Conservation (phyloP, 2,888 invertebrate species). For the Oeneis ivallda region DNA sequence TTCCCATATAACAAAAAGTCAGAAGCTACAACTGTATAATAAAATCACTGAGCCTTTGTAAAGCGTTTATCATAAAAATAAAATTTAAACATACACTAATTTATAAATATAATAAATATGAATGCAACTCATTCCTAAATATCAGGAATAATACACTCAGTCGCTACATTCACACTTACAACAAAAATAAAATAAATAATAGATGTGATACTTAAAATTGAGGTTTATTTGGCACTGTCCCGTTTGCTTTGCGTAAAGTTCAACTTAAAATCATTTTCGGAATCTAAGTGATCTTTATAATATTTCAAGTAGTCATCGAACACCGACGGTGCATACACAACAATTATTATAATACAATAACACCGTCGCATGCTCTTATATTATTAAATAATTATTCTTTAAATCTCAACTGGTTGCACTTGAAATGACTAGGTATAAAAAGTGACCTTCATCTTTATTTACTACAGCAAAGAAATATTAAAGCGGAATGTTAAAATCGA, state of each 20-base stretch:
- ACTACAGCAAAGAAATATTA: constrained; percentile 59
- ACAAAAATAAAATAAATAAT: constrained; percentile 59
- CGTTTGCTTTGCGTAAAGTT: constrained; percentile 51
- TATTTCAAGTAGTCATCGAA: constrained; percentile 40
- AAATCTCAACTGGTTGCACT: constrained; percentile 80
- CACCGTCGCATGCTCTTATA: constrained; percentile 50
- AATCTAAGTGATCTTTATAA: constrained; percentile 48
- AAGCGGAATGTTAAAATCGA: constrained; percentile 81
- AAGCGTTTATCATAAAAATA: constrained; percentile 67
- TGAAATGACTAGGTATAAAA: constrained; percentile 78
- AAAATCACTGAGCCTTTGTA: constrained; percentile 77
- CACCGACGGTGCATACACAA: constrained; percentile 54
- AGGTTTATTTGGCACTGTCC: constrained; percentile 82
- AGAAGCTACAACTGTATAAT: constrained; percentile 44
- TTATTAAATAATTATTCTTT: constrained; percentile 63
- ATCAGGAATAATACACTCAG: constrained; percentile 80
- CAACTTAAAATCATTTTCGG: constrained; percentile 43
- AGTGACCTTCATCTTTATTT: constrained; percentile 76
- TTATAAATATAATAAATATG: constrained; percentile 79
- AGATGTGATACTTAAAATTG: constrained; percentile 70
- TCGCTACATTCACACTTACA: constrained; percentile 79
- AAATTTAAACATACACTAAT: constrained; percentile 72
- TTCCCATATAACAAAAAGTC: constrained; percentile 31
- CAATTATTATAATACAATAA: constrained; percentile 74
- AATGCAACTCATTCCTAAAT: constrained; percentile 81